These are phyloP conservation scores for Drosophila cracens DNA, from an alignment of 2,888 invertebrate species.

Conservation along the genomic window DNA sequence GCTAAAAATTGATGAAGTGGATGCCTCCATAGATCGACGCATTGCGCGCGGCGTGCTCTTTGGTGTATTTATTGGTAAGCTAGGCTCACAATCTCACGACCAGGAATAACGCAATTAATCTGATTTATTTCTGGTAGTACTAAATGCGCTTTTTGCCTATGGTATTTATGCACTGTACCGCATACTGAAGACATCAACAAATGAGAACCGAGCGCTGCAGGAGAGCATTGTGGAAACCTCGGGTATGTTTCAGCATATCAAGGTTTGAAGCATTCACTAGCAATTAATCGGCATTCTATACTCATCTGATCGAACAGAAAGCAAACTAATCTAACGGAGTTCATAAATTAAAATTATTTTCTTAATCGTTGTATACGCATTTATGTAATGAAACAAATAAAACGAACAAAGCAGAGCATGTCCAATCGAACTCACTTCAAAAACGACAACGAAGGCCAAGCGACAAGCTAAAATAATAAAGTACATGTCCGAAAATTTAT, in stretches of 20 bases:
- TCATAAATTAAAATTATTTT: slow-evolving; percentile 24
- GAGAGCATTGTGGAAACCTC: slow-evolving; percentile 80
- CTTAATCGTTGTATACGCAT: slow-evolving; percentile 47
- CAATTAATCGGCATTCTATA: slow-evolving; percentile 32
- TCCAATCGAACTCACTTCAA: slow-evolving; percentile 89
- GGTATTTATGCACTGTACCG: slow-evolving; percentile 80
- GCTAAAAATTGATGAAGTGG: slow-evolving; percentile 81
- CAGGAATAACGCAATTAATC: not conserved
- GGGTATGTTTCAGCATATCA: slow-evolving; percentile 82
- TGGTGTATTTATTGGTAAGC: slow-evolving; percentile 76
- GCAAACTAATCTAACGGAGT: slow-evolving; percentile 57
- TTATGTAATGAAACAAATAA: slow-evolving; percentile 51
- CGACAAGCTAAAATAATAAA: slow-evolving; percentile 96
- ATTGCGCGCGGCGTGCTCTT: slow-evolving; percentile 80
- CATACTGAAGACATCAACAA: slow-evolving; percentile 71
- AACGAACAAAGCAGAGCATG: slow-evolving; percentile 33
- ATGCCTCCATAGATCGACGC: slow-evolving; percentile 79
- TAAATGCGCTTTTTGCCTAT: slow-evolving; percentile 78
- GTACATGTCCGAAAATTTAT: slow-evolving; percentile 90
- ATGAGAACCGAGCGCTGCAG: slow-evolving; percentile 76
- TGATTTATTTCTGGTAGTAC: slow-evolving; percentile 50
- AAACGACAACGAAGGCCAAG: slow-evolving; percentile 95
- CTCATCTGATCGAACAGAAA: slow-evolving; percentile 42
- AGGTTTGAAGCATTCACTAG: slow-evolving; percentile 63
- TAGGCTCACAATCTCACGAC: too few relatives aligned